Conservation (phyloP, 2,113 vertebrate species). For the Acrocephalus arundinaceus region DNA sequence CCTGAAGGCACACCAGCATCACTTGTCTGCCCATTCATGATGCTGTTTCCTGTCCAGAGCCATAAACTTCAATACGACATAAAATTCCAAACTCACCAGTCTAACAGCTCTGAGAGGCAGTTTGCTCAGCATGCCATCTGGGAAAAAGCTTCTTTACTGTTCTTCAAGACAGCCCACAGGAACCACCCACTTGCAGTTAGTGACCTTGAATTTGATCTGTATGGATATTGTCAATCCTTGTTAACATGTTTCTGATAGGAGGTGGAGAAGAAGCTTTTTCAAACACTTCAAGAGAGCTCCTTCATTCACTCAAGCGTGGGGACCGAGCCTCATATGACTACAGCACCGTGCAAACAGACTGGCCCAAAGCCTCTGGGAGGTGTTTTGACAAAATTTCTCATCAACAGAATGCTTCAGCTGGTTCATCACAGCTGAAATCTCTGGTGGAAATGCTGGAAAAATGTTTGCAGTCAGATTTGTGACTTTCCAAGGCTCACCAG, state of each 20-base stretch:
- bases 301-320: not conserved
- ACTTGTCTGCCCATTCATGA: not conserved
- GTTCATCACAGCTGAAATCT: not conserved
- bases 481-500: not conserved
- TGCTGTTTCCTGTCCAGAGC: not conserved
- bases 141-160: not conserved
- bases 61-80: not conserved
- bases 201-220: constrained; percentile 30
- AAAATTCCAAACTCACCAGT: not conserved
- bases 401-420: not conserved
- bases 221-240: not conserved
- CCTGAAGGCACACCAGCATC: not conserved
- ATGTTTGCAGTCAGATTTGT: not conserved
- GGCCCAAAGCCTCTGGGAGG: not conserved
- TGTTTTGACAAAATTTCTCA: not conserved
- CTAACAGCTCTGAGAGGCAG: not conserved
- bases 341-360: not conserved
- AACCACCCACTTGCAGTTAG: constrained; percentile 3
- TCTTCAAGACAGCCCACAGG: not conserved
- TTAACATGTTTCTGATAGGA: not conserved
- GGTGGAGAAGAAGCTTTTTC: not conserved
- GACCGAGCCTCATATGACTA: not conserved
- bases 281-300: not conserved
- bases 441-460: not conserved
- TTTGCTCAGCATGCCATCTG: not conserved